These are phyloP conservation scores for Lasius platythorax DNA, from an alignment of 2,888 invertebrate genomes.

Conservation along the genomic window DNA sequence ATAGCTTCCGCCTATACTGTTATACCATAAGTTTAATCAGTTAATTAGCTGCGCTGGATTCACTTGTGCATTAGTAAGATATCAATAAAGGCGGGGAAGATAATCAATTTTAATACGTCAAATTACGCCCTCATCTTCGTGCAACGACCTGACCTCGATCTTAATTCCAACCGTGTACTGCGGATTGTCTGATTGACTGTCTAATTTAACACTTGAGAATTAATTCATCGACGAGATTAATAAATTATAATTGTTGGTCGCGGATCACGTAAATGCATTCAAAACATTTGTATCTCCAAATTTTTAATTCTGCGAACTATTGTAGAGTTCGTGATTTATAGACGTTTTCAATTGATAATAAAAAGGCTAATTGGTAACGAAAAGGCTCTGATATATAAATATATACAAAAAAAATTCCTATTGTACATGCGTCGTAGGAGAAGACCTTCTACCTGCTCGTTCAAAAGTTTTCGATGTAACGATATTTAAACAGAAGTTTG, in stretches of 20 bases:
- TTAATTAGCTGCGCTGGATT: slow-evolving; percentile 7
- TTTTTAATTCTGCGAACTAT: neutral
- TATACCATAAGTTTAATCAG: slow-evolving; percentile 31
- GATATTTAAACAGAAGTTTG: no score
- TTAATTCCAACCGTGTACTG: slow-evolving; percentile 72
- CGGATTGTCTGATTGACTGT: slow-evolving; percentile 80
- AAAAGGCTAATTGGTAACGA: no score
- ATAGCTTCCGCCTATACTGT: neutral
- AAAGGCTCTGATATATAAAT: no score
- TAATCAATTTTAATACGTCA: slow-evolving; percentile 80
- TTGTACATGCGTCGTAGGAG: no score
- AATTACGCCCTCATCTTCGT: slow-evolving; percentile 68
- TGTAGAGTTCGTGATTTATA: neutral
- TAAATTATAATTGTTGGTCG: slow-evolving; percentile 80
- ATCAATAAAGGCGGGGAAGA: slow-evolving; percentile 60
- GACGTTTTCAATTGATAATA: no score
- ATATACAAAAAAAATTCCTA: no score
- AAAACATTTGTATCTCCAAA: neutral
- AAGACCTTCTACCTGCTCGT: no score
- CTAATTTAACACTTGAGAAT: slow-evolving; percentile 82
- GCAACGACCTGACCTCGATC: slow-evolving; percentile 75
- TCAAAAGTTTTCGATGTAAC: no score
- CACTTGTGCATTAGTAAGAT: slow-evolving; percentile 46
- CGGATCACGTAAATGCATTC: slow-evolving; percentile 57
- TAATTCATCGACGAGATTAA: slow-evolving; percentile 80